Percentiles rank a stretch among this genome's conserved stretches.
phyloP scores from a whole-genome alignment of 2,113 vertebrate species.

The Triplophysa dalaica region DNA sequence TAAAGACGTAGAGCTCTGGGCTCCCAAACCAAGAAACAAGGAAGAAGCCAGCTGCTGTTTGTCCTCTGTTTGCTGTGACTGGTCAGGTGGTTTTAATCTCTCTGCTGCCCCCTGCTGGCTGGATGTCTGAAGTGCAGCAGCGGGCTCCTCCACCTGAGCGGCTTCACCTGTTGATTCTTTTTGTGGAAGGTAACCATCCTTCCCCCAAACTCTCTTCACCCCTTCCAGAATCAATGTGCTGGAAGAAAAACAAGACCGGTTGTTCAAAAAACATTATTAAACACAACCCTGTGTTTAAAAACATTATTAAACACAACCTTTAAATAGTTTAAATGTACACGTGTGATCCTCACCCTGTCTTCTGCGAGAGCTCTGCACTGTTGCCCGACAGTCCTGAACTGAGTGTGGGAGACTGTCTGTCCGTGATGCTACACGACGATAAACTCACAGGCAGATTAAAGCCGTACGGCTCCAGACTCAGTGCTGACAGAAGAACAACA shows the following conservation, averaged over 20 bases:
- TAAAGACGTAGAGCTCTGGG: slow-evolving; percentile 79
- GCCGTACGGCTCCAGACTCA: slow-evolving; percentile 91
- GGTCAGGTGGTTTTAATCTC: slow-evolving; percentile 21
- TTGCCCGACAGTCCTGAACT: slow-evolving; percentile 88
- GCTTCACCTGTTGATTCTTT: slow-evolving; percentile 72
- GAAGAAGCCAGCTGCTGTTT: slow-evolving; percentile 89
- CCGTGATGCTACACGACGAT: slow-evolving; percentile 78
- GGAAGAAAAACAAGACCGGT: slow-evolving; percentile 63
- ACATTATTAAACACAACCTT: neutral
- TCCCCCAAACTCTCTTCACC: slow-evolving; percentile 90
- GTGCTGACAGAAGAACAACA: slow-evolving; percentile 71
- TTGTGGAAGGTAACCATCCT: slow-evolving; percentile 88
- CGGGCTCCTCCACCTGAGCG: slow-evolving; percentile 56
- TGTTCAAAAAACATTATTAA: neutral
- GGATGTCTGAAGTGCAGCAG: slow-evolving; percentile 51
- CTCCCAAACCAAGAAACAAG: slow-evolving; percentile 85
- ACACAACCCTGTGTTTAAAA: neutral
- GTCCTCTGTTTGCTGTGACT: slow-evolving; percentile 74
- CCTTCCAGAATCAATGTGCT: slow-evolving; percentile 85
- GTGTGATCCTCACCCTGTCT: slow-evolving; percentile 78
- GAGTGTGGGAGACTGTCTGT: slow-evolving; percentile 88
- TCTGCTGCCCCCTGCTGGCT: slow-evolving; percentile 58
- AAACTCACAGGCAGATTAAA: slow-evolving; percentile 83
- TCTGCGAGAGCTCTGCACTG: slow-evolving; percentile 80
- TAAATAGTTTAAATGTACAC: neutral